A percentile compares a stretch with the other conserved stretches of the same genome.
These are phyloP conservation scores for Drosophila chauvacae DNA, from an alignment of 1,140 invertebrate genomes.

Conservation along the genomic window DNA sequence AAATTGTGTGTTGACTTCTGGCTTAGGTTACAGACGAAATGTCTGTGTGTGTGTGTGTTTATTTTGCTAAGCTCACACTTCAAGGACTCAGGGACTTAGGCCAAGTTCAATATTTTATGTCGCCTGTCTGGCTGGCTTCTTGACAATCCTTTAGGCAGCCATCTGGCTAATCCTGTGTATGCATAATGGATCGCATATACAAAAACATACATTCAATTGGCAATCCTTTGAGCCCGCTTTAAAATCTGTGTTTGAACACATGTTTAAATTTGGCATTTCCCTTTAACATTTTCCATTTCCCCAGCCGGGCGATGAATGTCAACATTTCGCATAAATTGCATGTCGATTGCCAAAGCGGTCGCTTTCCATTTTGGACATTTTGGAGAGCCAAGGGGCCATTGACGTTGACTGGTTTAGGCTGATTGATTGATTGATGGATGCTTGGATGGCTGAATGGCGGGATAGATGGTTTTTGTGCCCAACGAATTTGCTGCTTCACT, in stretches of 20 bases:
- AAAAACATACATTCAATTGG: slow-evolving; percentile 26
- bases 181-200: slow-evolving; percentile 28
- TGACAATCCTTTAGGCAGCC: slow-evolving; percentile 29
- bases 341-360: slow-evolving; percentile 57
- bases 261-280: slow-evolving; percentile 50
- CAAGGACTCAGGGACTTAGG: neutral
- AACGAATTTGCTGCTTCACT: slow-evolving; percentile 33
- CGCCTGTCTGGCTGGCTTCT: slow-evolving; percentile 16
- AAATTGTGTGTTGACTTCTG: slow-evolving; percentile 28
- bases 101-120: slow-evolving; percentile 15
- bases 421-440: slow-evolving; percentile 62
- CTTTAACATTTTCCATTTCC: slow-evolving; percentile 19
- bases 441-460: slow-evolving; percentile 23
- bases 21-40: slow-evolving; percentile 22
- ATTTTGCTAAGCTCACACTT: slow-evolving; percentile 3
- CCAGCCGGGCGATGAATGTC: slow-evolving; percentile 68
- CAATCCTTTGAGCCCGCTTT: slow-evolving; percentile 67
- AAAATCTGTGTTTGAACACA: slow-evolving; percentile 71
- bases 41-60: neutral
- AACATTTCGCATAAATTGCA: slow-evolving; percentile 81
- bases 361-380: slow-evolving; percentile 28
- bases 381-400: slow-evolving; percentile 11
- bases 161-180: slow-evolving; percentile 40
- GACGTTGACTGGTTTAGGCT: slow-evolving; percentile 56
- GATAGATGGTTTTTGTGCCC: slow-evolving; percentile 24